These are phyloP conservation scores for Sminthurides bifidus DNA, from an alignment of 1,140 invertebrate genomes.

Conservation along the genomic window DNA sequence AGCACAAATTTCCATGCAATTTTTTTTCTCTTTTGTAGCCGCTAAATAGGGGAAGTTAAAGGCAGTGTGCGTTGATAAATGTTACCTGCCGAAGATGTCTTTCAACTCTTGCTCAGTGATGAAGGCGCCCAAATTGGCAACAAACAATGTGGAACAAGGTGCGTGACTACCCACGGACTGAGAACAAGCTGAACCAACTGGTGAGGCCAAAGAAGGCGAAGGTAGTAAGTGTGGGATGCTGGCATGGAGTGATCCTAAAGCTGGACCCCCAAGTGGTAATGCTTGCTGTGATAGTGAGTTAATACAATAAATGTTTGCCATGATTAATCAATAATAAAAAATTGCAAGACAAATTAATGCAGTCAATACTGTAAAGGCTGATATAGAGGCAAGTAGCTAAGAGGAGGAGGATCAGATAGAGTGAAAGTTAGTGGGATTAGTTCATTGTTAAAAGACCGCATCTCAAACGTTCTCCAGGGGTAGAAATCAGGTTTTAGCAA, in stretches of 20 bases:
- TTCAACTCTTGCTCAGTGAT: conserved; percentile 94
- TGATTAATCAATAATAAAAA: too few relatives aligned
- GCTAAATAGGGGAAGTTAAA: too few relatives aligned
- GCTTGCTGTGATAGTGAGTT: conserved; percentile 23
- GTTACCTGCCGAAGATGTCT: conserved; percentile 92
- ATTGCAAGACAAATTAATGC: neutral
- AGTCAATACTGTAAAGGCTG: neutral
- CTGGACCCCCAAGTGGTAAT: conserved; percentile 38
- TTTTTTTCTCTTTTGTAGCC: too few relatives aligned
- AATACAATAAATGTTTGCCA: neutral
- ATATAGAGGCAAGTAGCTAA: neutral
- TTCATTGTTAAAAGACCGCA: too few relatives aligned
- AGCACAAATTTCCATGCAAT: too few relatives aligned
- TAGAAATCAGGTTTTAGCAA: too few relatives aligned
- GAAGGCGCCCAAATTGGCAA: conserved; percentile 90
- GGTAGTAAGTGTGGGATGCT: conserved; percentile 63
- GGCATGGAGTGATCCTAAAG: conserved; percentile 62
- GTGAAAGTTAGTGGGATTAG: conserved; percentile 1
- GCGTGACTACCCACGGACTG: conserved; percentile 49
- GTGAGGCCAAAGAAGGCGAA: conserved; percentile 70
- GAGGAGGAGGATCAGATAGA: neutral
- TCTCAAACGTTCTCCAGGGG: too few relatives aligned
- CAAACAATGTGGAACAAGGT: conserved; percentile 93
- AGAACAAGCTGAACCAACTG: conserved; percentile 66
- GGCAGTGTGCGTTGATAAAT: conserved; percentile 19